Evolutionary conservation across 2,888 invertebrate species (phyloP), one percentile per base, ranked within the genome.

Genomic region (Aromia moschata): DNA sequence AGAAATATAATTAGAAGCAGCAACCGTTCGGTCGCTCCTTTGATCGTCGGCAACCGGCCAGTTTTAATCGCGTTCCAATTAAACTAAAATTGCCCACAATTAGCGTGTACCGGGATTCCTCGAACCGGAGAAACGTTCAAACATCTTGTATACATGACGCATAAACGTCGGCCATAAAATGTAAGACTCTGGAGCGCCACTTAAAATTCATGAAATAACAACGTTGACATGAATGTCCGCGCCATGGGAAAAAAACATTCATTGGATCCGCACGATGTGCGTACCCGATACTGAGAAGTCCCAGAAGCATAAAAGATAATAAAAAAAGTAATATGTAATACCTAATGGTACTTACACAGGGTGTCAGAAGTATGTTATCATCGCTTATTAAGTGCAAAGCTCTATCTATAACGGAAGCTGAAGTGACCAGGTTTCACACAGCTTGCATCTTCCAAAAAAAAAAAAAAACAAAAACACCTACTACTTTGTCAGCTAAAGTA

Each of bases 191-290:
- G 16, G 30, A 16, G 16, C 25, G 40, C 40, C 25, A 40, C 30
- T 51, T 51, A 51, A 51, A 51, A 51, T 51, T 51, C 51, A 40
- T 51, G 51, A 51, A 51, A 51, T 51, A 51, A 40, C 36, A 37
- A 18, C 30, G 51, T 33, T 36, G 51, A 45, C 40, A 25, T 40
- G 30, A n/a, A n/a, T n/a, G n/a, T n/a, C 30, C 38, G 18, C 16
- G 37, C 25, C 30, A 11, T 20, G 11, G 1, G 14, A 40, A 51
- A 51, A 40, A 51, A 51, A n/a, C n/a, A 15, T 51, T 31, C 11
- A 16, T 20, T 20, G 20, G 18, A 37, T 36, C 15, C 31, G n/a
- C 31, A 20, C 31, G 20, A 45, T 16, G 31, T 45, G 15, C 17
- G 25, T 3, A 45, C 45, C 45, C 15, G 45, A 45, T 16, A 45